phyloP scores from a whole-genome alignment of 2,113 vertebrate genomes.

The Prunella himalayana region DNA sequence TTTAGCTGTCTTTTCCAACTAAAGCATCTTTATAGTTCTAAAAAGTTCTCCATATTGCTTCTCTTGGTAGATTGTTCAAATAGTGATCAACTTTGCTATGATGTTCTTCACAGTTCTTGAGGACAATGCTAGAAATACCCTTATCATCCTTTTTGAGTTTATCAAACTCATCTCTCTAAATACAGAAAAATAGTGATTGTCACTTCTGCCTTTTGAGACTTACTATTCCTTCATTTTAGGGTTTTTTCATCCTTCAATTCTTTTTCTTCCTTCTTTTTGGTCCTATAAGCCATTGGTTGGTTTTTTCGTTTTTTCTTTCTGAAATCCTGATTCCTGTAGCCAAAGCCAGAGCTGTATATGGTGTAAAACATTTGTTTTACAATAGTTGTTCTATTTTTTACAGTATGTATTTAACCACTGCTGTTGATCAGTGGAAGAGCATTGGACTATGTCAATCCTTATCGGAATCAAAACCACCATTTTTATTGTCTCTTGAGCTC shows the following conservation, averaged over 20 bases:
- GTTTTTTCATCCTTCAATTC: not conserved
- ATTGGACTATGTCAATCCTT: not conserved
- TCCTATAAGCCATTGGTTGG: not conserved
- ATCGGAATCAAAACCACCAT: not conserved
- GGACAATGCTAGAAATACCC: not conserved
- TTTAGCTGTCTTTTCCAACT: not conserved
- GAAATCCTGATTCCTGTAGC: not conserved
- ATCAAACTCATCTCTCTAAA: not conserved
- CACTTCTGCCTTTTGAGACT: not conserved
- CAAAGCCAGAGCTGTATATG: not conserved
- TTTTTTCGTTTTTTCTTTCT: not conserved
- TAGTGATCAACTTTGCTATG: not conserved
- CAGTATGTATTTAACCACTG: not conserved
- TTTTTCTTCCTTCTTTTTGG: not conserved
- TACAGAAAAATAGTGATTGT: not conserved
- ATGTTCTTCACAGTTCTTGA: not conserved
- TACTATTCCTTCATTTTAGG: not conserved
- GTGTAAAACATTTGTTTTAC: not conserved
- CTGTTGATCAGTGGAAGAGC: not conserved
- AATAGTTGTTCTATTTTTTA: not conserved
- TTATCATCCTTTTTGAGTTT: not conserved
- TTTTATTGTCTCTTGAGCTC: not conserved
- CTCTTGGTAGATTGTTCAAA: not conserved
- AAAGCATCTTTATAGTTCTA: not conserved
- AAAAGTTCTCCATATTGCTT: not conserved